phyloP scores from a whole-genome alignment of 2,113 vertebrate species.

The Scopus umbretta region DNA sequence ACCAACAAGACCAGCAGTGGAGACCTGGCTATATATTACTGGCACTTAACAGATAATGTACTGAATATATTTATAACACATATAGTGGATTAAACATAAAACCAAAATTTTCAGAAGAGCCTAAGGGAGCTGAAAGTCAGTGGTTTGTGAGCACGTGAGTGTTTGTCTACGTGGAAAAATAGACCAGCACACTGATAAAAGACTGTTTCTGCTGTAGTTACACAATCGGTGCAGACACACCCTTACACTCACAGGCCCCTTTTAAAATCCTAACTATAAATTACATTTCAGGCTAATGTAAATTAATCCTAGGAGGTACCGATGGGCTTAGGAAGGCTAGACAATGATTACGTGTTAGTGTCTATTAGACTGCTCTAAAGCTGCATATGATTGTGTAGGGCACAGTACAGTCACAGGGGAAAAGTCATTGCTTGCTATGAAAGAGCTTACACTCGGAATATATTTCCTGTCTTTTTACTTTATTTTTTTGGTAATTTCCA shows the following conservation, averaged over 20 bases:
- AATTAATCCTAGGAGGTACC: not conserved
- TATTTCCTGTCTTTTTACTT: not conserved
- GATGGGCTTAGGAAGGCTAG: not conserved
- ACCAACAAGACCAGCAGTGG: not conserved
- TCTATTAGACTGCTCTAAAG: not conserved
- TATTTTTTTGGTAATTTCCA: not conserved
- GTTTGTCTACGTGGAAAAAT: not conserved
- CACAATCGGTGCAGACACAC: rapidly evolving
- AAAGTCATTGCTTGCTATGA: not conserved
- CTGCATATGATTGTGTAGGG: not conserved
- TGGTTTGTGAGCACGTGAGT: not conserved
- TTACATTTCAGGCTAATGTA: not conserved
- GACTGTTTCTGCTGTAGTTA: not conserved
- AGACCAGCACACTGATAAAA: not conserved
- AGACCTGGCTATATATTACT: not conserved
- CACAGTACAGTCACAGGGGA: not conserved
- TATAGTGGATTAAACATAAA: not conserved
- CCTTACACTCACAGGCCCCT: not conserved
- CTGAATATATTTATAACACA: not conserved
- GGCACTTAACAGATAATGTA: not conserved
- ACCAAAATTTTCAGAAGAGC: not conserved
- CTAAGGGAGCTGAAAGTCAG: not conserved
- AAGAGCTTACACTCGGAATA: not conserved
- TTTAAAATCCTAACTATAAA: not conserved
- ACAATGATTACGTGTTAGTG: not conserved